Percentiles rank a stretch among this genome's conserved stretches.
phyloP scores from a whole-genome alignment of 2,888 invertebrate genomes.

The Mycalesis mineus region DNA sequence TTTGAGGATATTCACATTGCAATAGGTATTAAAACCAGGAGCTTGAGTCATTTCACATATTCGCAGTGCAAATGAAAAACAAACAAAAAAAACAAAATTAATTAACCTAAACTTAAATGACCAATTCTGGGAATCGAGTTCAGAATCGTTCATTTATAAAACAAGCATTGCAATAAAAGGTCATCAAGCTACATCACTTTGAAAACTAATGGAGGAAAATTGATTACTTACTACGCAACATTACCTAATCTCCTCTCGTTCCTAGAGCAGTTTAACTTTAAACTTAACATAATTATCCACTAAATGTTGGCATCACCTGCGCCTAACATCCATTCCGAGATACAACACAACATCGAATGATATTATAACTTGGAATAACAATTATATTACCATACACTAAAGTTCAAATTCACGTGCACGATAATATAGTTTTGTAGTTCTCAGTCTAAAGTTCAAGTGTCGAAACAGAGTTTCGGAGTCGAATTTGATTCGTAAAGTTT shows the following conservation, averaged over 20 bases:
- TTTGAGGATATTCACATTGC: no score
- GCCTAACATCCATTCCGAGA: constrained; percentile 14
- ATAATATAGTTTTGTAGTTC: constrained; percentile 27
- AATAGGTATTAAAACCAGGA: no score
- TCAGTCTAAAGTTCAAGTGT: constrained; percentile 32
- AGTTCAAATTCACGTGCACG: constrained; percentile 27
- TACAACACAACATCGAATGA: constrained; percentile 19
- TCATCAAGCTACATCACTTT: no score
- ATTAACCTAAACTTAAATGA: no score
- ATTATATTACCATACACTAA: constrained; percentile 20
- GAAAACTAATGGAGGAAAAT: no score
- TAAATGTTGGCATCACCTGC: constrained; percentile 21
- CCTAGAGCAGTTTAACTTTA: background rate
- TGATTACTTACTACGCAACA: background rate
- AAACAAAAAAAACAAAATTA: no score
- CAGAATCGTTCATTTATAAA: no score
- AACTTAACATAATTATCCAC: constrained; percentile 11
- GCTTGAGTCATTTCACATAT: no score
- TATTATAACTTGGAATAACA: constrained; percentile 16
- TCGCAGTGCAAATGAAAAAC: no score
- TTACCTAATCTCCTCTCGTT: background rate
- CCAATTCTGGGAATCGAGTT: no score
- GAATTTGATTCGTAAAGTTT: constrained; percentile 37
- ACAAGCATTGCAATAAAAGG: no score
- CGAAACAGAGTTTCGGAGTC: constrained; percentile 31